Conservation (phyloP, 2,888 invertebrate genomes). For the Automeris io region DNA sequence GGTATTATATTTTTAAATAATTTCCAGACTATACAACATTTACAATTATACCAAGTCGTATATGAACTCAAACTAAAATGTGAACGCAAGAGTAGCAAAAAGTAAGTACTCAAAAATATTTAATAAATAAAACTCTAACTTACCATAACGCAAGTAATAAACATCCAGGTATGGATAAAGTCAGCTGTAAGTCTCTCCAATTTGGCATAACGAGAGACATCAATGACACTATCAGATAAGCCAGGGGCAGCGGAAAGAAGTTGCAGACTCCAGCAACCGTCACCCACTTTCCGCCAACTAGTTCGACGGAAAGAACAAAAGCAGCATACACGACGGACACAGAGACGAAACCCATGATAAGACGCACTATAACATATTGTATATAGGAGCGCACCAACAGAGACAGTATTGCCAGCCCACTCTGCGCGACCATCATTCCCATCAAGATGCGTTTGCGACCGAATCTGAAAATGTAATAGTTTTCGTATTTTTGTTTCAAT, state of each 20-base stretch:
- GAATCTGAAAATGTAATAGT: constrained; percentile 63
- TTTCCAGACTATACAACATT: too few relatives aligned
- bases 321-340: constrained; percentile 90
- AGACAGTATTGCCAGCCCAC: constrained; percentile 81
- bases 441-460: constrained; percentile 87
- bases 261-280: constrained; percentile 89
- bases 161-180: constrained; percentile 84
- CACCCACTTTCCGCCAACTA: constrained; percentile 87
- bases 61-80: too few relatives aligned
- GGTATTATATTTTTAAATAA: too few relatives aligned
- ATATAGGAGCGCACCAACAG: constrained; percentile 83
- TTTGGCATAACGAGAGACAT: constrained; percentile 83
- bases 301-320: constrained; percentile 86
- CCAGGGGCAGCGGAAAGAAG: constrained; percentile 86
- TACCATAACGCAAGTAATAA: constrained; percentile 82
- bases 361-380: constrained; percentile 82
- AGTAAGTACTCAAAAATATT: too few relatives aligned
- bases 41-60: too few relatives aligned
- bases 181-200: constrained; percentile 84
- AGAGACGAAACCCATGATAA: constrained; percentile 84
- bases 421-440: constrained; percentile 82
- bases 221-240: constrained; percentile 84
- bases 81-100: too few relatives aligned
- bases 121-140: too few relatives aligned
- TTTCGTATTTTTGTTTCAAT: too few relatives aligned